Evolutionary conservation across 2,888 invertebrate genomes (phyloP), one percentile per base, ranked within the genome.

Genomic region (Chrysomela aeneicollis): DNA sequence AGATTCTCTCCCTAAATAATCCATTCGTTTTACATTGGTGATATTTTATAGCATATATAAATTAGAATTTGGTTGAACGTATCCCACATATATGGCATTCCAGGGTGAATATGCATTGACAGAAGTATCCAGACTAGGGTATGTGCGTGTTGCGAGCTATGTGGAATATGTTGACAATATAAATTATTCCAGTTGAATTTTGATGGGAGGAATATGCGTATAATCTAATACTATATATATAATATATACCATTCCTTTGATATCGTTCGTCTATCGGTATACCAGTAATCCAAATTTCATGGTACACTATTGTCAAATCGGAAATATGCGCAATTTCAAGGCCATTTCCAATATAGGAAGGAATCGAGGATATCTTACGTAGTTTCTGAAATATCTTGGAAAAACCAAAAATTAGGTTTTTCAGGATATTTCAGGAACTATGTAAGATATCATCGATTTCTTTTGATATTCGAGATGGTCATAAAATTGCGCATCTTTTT

Each of bases 91-190:
- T 26, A 46, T 47, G 30, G 59, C 65, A 70, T 70, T 70, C 70
- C 66, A 30, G 55, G 63, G 54, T 53, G 53, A 66, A 58, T 63
- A 4, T 32, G 42, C 61, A 64, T 67, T 60, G 67, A 66, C 67
- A 60, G 61, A 54, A 66, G 64, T 54, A 70, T 70, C 68, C 66
- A 68, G 68, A 68, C 68, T 66, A 64, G 64, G 59, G 65, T 55
- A 65, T 58, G 53, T 54, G 42, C 54, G 32, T 62, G 59, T 59
- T 54, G 57, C 42, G 17, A 47, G 26, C 32, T 30, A 57, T 57
- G 46, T 46, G 46, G 47, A 57, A 46, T 57, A 47, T 57, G 57
- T 57, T 17, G 17, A 47, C 53, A 47, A 18, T 30, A 18, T 46
- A 46, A 21, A 57, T 57, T 57, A 47, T 47, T 57, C 30, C 46